Evolutionary conservation across 2,888 invertebrate genomes (phyloP).

Genomic region (Polymixis lichenea): DNA sequence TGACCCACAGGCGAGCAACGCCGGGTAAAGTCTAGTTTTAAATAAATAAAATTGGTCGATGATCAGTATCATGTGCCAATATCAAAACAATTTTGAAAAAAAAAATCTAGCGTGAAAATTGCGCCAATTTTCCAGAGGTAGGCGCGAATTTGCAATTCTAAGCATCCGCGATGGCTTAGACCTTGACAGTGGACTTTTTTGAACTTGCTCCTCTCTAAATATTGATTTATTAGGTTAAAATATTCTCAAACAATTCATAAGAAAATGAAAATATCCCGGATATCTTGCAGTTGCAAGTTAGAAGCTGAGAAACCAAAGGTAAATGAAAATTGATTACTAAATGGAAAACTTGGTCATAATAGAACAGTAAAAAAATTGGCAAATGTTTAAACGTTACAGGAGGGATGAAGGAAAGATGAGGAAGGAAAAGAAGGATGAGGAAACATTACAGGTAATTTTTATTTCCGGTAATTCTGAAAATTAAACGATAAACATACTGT

Average conservation of each 20-base stretch:
- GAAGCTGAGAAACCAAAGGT: too few species aligned
- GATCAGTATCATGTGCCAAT: background rate
- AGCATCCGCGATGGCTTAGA: constrained; percentile 48
- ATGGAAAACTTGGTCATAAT: background rate
- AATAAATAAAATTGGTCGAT: constrained; percentile 8
- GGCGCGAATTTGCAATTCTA: constrained; percentile 68
- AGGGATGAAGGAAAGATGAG: too few species aligned
- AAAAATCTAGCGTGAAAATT: background rate
- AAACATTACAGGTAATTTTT: background rate
- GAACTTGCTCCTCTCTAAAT: constrained; percentile 59
- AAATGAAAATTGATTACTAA: background rate
- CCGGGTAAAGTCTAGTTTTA: background rate
- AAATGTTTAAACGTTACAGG: background rate
- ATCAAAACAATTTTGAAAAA: background rate
- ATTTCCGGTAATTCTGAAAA: background rate
- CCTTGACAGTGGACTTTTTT: constrained; percentile 73
- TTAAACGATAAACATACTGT: background rate
- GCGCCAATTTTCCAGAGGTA: background rate
- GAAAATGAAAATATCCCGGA: background rate
- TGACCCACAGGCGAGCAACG: rapidly evolving
- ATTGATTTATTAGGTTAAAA: constrained; percentile 10
- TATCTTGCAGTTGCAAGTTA: background rate
- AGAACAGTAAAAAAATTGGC: background rate
- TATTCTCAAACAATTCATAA: background rate
- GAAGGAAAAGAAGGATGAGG: background rate